These are phyloP conservation scores for Crax fasciolata DNA, from an alignment of 2,797 vertebrate genomes.

Conservation along the genomic window DNA sequence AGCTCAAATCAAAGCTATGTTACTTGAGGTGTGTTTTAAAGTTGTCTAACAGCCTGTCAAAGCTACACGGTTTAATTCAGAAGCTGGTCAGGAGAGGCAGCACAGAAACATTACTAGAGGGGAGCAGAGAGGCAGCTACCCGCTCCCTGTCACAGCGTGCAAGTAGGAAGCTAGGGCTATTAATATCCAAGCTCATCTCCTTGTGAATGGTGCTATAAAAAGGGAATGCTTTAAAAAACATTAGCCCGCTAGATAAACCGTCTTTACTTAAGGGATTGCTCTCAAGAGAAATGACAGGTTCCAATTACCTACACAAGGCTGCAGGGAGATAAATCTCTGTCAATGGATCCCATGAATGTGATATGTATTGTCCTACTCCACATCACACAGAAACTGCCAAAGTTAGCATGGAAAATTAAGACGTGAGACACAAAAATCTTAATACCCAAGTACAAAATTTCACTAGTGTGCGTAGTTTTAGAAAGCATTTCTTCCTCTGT, in stretches of 20 bases:
- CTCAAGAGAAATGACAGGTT: conserved; percentile 61
- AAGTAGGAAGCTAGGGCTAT: background rate
- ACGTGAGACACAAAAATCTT: background rate
- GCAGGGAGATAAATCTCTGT: background rate
- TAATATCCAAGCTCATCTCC: conserved; percentile 7
- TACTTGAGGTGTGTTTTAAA: background rate
- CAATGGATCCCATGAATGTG: background rate
- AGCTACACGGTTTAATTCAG: background rate
- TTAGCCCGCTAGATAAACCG: conserved; percentile 28
- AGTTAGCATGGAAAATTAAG: background rate
- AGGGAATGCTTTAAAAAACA: conserved; percentile 37
- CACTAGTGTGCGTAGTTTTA: background rate
- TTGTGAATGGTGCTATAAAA: conserved; percentile 4
- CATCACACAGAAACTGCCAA: background rate
- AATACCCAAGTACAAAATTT: background rate
- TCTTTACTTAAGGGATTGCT: conserved; percentile 33
- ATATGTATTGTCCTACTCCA: background rate
- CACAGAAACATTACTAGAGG: background rate
- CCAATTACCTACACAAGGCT: conserved; percentile 32
- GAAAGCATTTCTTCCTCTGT: background rate
- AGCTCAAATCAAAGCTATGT: background rate
- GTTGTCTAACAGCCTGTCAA: background rate
- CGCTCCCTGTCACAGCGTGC: background rate
- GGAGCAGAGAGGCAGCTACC: background rate
- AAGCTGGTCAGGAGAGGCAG: background rate